These are phyloP conservation scores for Amblyopsis hoosieri DNA, from an alignment of 2,797 vertebrate species.

Conservation along the genomic window DNA sequence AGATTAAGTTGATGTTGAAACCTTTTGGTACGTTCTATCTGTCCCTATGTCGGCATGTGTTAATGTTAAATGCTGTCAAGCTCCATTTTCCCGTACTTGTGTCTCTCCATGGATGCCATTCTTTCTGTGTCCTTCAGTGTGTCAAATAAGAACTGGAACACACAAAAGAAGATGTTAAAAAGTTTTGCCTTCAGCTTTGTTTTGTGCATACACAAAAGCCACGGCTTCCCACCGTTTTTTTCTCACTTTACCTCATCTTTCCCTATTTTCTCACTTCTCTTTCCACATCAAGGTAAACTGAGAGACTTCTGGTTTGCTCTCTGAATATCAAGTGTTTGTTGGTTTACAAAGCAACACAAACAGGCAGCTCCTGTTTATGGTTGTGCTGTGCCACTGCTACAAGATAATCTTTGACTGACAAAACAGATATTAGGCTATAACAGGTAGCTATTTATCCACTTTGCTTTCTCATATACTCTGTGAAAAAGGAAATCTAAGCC, in stretches of 20 bases:
- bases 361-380: constrained; percentile 46
- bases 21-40: constrained; percentile 19
- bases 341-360: constrained; percentile 51
- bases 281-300: constrained; percentile 69
- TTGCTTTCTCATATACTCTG: not conserved
- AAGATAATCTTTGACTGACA: constrained; percentile 39
- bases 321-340: constrained; percentile 68
- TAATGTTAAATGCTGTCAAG: constrained; percentile 54
- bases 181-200: constrained; percentile 72
- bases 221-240: constrained; percentile 47
- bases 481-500: constrained; percentile 54
- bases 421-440: constrained; percentile 28
- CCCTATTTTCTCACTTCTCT: constrained; percentile 50
- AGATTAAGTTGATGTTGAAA: constrained; percentile 30
- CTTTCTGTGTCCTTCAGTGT: constrained; percentile 71
- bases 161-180: constrained; percentile 70
- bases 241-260: constrained; percentile 40
- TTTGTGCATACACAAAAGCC: constrained; percentile 61
- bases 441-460: no score
- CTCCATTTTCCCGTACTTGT: constrained; percentile 74
- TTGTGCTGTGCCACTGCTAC: constrained; percentile 34
- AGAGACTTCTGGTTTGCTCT: constrained; percentile 48
- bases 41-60: constrained; percentile 37
- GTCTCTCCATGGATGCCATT: constrained; percentile 75
- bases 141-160: constrained; percentile 53